Evolutionary conservation across 2,888 invertebrate genomes (phyloP), one percentile per base, ranked within the genome.

Genomic region (Cheilosia soror): DNA sequence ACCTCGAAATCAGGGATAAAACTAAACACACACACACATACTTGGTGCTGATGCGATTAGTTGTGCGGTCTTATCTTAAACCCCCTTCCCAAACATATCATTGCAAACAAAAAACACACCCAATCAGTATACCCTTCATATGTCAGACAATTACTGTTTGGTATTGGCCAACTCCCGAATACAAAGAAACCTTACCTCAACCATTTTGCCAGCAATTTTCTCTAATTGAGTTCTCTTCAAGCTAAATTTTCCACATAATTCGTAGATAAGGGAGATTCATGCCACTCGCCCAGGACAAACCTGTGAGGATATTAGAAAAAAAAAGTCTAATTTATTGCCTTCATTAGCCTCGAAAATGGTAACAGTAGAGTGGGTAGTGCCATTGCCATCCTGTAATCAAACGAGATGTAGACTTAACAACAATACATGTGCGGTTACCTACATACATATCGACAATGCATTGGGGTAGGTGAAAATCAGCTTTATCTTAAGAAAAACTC

Each of bases 181-280:
- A 69, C 42, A 53, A 62, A 44, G 44, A 42, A 40, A 53, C 31
- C 51, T 27, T 71, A 47, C 49, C 60, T 51, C 68, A 51, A 62
- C 57, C 31, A 72, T 72, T 79, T 72, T 72, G 58, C 58, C 37
- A 79, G 72, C 79, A 72, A 66, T 79, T 79, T 79, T 37, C 72
- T 71, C 72, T 79, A 79, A 79, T 79, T 72, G 79, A 79, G 79
- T 79, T 79, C 79, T 79, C 79, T 66, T 79, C 65, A 63, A 79
- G 72, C 65, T 58, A 53, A 65, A 58, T 72, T 72, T 72, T 47
- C 72, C 79, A 65, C 66, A 79, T 63, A 72, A 69, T 65, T 65
- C 58, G 40, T n/a, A 58, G 79, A 79, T 79, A 72, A 66, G 72
- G 29, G 37, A 65, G 58, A 66, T 72, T 49, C 63, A 78, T 78